phyloP scores from a whole-genome alignment of 2,888 invertebrate species.

The Steromphala cineraria region DNA sequence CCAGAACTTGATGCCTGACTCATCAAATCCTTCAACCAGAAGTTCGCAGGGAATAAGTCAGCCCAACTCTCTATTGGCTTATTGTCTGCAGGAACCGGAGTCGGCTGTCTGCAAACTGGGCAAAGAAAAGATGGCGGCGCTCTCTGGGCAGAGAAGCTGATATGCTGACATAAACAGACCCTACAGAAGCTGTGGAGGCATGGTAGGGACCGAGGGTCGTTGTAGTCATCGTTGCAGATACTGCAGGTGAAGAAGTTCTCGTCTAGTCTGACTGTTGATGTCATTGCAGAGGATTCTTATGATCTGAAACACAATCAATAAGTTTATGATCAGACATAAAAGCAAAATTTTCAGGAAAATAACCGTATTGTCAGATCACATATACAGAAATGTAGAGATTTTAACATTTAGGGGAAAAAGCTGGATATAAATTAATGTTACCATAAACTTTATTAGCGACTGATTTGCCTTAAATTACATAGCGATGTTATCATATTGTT shows the following conservation, averaged over 20 bases:
- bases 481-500: too few relatives aligned
- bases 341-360: too few relatives aligned
- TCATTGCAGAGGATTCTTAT: not conserved
- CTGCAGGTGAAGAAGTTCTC: not conserved
- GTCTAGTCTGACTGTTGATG: not conserved
- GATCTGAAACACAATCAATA: not conserved
- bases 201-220: not conserved
- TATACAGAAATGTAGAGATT: too few relatives aligned
- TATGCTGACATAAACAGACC: not conserved
- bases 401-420: too few relatives aligned
- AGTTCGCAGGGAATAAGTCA: not conserved
- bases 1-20: not conserved
- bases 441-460: too few relatives aligned
- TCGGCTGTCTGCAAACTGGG: not conserved
- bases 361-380: too few relatives aligned
- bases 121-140: not conserved
- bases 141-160: not conserved
- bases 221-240: slow-evolving; percentile 8
- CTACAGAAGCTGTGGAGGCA: slow-evolving; percentile 5
- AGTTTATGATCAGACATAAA: not conserved
- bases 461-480: too few relatives aligned
- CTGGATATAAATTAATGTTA: too few relatives aligned
- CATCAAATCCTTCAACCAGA: not conserved
- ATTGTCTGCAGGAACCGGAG: not conserved
- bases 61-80: not conserved